These are phyloP conservation scores for Motacilla tschutschensis DNA, from an alignment of 2,113 vertebrate genomes.

Conservation along the genomic window DNA sequence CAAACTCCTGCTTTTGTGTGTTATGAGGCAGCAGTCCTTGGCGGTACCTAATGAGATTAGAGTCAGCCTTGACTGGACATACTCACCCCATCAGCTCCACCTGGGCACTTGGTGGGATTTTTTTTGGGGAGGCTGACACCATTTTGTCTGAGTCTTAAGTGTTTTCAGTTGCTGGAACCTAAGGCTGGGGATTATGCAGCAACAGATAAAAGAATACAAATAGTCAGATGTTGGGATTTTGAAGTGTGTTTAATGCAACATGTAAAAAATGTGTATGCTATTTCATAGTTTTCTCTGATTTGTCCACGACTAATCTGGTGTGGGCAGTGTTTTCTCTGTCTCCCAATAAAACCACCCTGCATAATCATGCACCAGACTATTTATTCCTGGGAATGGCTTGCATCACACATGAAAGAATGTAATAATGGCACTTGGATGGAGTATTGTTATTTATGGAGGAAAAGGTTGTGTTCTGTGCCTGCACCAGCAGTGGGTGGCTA, in stretches of 20 bases:
- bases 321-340: slow-evolving; percentile 19
- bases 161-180: background rate
- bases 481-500: background rate
- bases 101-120: background rate
- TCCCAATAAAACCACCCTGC: slow-evolving; percentile 6
- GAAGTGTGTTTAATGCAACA: background rate
- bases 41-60: background rate
- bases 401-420: slow-evolving; percentile 40
- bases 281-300: slow-evolving; percentile 9
- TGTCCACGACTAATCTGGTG: background rate
- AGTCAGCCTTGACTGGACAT: background rate
- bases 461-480: slow-evolving; percentile 3
- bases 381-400: slow-evolving; percentile 15
- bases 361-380: background rate
- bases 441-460: slow-evolving; percentile 39
- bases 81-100: background rate
- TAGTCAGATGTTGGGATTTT: background rate
- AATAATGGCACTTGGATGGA: slow-evolving; percentile 19
- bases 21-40: background rate
- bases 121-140: background rate
- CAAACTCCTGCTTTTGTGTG: background rate
- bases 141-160: background rate
- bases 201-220: background rate
- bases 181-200: background rate
- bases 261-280: background rate